A percentile compares a stretch with the other conserved stretches of the same genome.
These are phyloP conservation scores for Danionella cerebrum DNA, from an alignment of 2,113 vertebrate genomes.

Conservation along the genomic window DNA sequence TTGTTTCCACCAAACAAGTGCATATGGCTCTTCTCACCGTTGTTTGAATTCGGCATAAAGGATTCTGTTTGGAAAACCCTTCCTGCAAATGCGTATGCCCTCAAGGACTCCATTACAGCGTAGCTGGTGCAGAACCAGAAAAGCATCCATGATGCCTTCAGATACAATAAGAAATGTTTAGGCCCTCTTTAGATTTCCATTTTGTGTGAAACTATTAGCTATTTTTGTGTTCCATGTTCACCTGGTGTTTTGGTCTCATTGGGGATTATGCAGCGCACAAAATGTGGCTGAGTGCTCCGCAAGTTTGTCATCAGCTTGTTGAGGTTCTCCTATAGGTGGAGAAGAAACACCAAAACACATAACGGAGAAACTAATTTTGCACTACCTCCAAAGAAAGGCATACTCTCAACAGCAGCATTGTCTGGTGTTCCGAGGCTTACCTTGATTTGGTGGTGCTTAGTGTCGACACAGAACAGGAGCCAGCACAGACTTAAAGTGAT, in stretches of 20 bases:
- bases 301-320: constrained; percentile 96
- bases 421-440: not conserved
- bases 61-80: constrained; percentile 77
- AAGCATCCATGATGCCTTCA: constrained; percentile 72
- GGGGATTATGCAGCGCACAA: constrained; percentile 89
- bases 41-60: constrained; percentile 75
- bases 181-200: too few species aligned
- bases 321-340: constrained; percentile 80
- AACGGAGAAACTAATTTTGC: not conserved
- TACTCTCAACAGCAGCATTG: too few species aligned
- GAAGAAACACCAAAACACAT: constrained; percentile 5
- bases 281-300: constrained; percentile 87
- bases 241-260: constrained; percentile 94
- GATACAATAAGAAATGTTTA: not conserved
- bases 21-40: constrained; percentile 53
- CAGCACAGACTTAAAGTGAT: constrained; percentile 99
- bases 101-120: constrained; percentile 78
- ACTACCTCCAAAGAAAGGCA: too few species aligned
- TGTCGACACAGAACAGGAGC: constrained; percentile 63
- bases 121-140: constrained; percentile 76
- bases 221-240: not conserved
- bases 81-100: constrained; percentile 79
- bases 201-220: too few species aligned
- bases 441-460: not conserved
- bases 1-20: not conserved